These are phyloP conservation scores for Sturnus vulgaris DNA, from an alignment of 2,113 vertebrate genomes.

Conservation along the genomic window DNA sequence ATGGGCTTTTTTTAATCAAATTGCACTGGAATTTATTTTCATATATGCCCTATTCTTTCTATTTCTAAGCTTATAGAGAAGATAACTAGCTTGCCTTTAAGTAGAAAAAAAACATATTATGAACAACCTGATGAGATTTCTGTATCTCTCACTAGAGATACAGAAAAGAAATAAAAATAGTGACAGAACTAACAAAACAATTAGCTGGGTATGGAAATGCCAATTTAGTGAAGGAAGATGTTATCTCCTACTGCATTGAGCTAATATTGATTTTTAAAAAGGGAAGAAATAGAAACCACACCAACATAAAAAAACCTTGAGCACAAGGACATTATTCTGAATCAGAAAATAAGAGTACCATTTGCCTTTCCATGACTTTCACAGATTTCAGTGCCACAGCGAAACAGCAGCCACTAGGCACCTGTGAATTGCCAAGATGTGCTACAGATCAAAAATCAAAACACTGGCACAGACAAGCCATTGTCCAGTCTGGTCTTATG, in stretches of 20 bases:
- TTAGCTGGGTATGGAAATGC: background rate
- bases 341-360: background rate
- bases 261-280: background rate
- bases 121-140: background rate
- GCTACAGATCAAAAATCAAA: background rate
- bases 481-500: background rate
- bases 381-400: background rate
- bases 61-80: background rate
- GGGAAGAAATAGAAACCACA: background rate
- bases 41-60: background rate
- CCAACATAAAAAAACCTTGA: background rate
- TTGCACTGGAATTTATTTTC: background rate
- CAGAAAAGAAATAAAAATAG: background rate
- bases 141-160: background rate
- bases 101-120: accelerated
- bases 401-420: background rate
- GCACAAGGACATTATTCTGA: background rate
- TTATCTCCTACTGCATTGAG: background rate
- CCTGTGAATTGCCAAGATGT: background rate
- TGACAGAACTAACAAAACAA: background rate
- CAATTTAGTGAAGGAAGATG: background rate
- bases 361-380: background rate
- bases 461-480: background rate
- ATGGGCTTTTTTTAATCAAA: background rate
- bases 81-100: background rate